phyloP scores from a whole-genome alignment of 2,113 vertebrate genomes.

The Steatornis caripensis region DNA sequence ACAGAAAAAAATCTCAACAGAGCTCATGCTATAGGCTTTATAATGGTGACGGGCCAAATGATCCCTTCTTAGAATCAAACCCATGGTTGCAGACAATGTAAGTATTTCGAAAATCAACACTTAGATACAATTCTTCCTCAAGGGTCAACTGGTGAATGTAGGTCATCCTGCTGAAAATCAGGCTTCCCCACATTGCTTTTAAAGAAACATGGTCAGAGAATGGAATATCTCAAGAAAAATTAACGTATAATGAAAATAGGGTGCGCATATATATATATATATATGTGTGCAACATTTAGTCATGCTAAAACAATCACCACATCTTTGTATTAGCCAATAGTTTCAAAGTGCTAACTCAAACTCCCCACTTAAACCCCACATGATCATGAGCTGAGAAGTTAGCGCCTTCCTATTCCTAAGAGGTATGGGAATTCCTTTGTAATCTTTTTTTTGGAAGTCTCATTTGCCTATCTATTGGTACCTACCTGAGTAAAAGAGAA shows the following conservation, averaged over 20 bases:
- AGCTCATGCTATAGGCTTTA: not conserved
- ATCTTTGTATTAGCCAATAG: not conserved
- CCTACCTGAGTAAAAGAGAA: not conserved
- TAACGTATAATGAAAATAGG: not conserved
- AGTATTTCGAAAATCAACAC: not conserved
- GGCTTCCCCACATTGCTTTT: not conserved
- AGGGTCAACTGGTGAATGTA: not conserved
- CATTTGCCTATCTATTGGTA: not conserved
- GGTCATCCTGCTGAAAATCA: not conserved
- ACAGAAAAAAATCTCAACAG: not conserved
- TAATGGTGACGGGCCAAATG: not conserved
- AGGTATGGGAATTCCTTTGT: not conserved
- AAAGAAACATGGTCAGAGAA: not conserved
- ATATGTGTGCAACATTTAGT: not conserved
- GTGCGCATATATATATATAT: not conserved
- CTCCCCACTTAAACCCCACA: not conserved
- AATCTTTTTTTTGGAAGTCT: not conserved
- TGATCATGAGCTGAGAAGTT: not conserved
- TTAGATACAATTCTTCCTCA: not conserved
- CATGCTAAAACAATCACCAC: not conserved
- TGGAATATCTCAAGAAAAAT: not conserved
- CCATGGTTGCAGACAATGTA: not conserved
- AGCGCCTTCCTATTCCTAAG: not conserved
- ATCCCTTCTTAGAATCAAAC: not conserved
- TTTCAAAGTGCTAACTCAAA: not conserved